Evolutionary conservation across 2,888 invertebrate species (phyloP).

Genomic region (Brenthis hecate): DNA sequence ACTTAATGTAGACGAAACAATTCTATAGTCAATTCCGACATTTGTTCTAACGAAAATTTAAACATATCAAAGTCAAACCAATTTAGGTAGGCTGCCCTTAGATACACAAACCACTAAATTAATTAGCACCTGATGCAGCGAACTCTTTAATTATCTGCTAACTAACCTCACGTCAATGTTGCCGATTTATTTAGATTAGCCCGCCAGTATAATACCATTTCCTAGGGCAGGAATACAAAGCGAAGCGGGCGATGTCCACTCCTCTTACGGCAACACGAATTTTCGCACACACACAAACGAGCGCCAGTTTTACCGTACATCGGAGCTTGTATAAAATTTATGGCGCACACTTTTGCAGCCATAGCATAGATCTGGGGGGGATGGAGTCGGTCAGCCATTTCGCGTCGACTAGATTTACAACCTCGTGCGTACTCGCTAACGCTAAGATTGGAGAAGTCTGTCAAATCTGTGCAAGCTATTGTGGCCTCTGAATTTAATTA

Average conservation of each 20-base stretch:
- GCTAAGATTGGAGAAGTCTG: constrained; percentile 63
- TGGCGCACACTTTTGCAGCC: constrained; percentile 80
- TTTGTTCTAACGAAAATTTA: constrained; percentile 6
- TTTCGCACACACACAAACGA: constrained; percentile 69
- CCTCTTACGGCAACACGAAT: constrained; percentile 72
- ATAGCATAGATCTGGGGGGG: constrained; percentile 70
- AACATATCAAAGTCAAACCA: constrained; percentile 6
- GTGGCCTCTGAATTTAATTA: constrained; percentile 43
- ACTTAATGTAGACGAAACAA: neutral
- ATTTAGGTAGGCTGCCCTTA: neutral
- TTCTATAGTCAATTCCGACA: neutral
- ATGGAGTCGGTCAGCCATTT: constrained; percentile 79
- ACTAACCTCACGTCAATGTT: constrained; percentile 60
- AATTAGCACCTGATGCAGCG: constrained; percentile 43
- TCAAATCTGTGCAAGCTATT: constrained; percentile 44
- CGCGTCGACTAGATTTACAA: constrained; percentile 81
- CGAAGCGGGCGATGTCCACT: constrained; percentile 73
- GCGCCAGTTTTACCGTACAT: constrained; percentile 74
- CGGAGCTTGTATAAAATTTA: constrained; percentile 79
- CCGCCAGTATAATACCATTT: constrained; percentile 58
- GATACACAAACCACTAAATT: constrained; percentile 31
- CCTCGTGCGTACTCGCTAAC: constrained; percentile 72
- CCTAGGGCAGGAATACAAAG: constrained; percentile 66
- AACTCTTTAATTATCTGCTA: constrained; percentile 61
- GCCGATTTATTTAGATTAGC: constrained; percentile 74